Base-by-base conservation (phyloP, 2,888 invertebrate species). In the Cerceris ruficornis region DNA sequence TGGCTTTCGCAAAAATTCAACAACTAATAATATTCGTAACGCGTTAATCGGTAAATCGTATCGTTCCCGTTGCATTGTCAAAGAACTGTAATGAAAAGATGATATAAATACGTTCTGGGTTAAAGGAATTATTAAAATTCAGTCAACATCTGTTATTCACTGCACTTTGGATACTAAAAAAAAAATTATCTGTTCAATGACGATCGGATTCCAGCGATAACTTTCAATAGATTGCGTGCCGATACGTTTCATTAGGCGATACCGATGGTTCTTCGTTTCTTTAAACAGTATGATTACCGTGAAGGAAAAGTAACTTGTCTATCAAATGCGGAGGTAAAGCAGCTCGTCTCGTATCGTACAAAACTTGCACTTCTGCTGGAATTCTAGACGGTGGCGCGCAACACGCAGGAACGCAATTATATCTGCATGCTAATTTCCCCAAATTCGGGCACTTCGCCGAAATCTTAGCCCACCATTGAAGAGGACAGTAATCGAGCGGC, bases 381-480 rank as follows among this genome's bases (percentile, higher is more conserved):
- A 93, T 92, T 75, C 93, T 88, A 14, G 88, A 84, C 0, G 93
- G 91, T 6, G 93, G 93, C n/a, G 90, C 90, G 60, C 92, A 92
- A 58, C 92, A 92, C 2, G 93, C 93, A 9, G 93, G 93, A 0
- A 93, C 92, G 72, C 93, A 93, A 80, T 92, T 92, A 76, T 93
- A 93, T 64, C 90, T 91, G 46, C 90, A 89, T 17, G 93, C 93
- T 17, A 93, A 75, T 58, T 88, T 91, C 2, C 92, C 90, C 15
- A 93, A 87, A 80, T 92, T 91, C 11, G 93, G 93, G 80, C 93
- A 93, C 80, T 93, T 93, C 2, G 91, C 90, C 0, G 90, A 87
- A 4, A 88, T 89, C 76, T 90, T 89, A 0, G 89, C 84, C 93
- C 93, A 93, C 93, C 93, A 93, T 60, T 92, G 91, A n/a, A 93